Conservation (phyloP, 2,888 invertebrate species). For the Silvanus unidentatus region DNA sequence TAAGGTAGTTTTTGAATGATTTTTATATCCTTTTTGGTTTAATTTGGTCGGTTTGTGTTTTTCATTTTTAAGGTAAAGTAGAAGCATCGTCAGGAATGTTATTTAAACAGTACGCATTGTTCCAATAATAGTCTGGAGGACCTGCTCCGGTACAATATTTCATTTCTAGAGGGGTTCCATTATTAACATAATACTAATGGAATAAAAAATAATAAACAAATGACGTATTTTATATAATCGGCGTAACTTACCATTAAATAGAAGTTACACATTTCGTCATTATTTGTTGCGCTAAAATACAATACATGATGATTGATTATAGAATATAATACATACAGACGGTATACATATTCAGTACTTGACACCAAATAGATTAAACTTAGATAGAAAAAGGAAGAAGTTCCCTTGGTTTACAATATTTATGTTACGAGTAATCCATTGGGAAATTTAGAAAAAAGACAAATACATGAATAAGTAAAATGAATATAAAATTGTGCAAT, state of each 20-base stretch:
- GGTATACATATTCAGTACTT: no score
- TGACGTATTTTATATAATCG: no score
- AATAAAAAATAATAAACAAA: no score
- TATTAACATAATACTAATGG: conserved; percentile 85
- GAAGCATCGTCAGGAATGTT: conserved; percentile 76
- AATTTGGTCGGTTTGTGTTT: not conserved
- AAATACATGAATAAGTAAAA: no score
- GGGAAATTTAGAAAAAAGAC: no score
- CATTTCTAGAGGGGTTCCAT: conserved; percentile 64
- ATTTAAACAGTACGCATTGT: conserved; percentile 56
- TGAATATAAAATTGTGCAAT: no score
- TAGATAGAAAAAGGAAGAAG: no score
- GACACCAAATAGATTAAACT: no score
- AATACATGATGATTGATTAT: not conserved
- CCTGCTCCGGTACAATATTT: conserved; percentile 82
- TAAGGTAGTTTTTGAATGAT: conserved; percentile 3
- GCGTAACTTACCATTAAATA: no score
- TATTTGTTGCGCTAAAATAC: conserved; percentile 63
- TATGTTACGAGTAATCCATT: no score
- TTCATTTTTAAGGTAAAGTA: conserved; percentile 42
- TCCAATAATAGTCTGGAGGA: conserved; percentile 83
- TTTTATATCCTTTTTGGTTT: not conserved
- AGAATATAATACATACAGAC: not conserved
- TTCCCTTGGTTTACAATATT: no score
- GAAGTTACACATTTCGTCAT: conserved; percentile 94